Percentiles rank a stretch among this genome's conserved stretches.
Conservation (phyloP, 1,140 invertebrate species). For the Antheraea mylitta region DNA sequence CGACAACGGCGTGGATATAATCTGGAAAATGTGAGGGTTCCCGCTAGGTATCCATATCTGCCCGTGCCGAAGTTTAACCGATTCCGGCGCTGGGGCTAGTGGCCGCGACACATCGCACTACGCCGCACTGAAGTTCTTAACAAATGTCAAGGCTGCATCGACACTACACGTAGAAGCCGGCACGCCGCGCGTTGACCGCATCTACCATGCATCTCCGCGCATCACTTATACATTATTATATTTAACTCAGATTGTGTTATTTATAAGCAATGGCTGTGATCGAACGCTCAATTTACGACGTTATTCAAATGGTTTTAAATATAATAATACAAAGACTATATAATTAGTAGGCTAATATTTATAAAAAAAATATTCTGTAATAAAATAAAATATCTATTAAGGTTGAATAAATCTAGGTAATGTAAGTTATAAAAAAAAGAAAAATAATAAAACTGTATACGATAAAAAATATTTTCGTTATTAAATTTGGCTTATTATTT, state of each 20-base stretch:
- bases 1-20: constrained; percentile 74
- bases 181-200: constrained; percentile 36
- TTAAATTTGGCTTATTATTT: too few relatives aligned
- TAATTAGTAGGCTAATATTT: constrained; percentile 13
- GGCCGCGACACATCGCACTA: constrained; percentile 25
- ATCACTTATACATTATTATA: constrained; percentile 34
- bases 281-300: constrained; percentile 50
- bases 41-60: constrained; percentile 68
- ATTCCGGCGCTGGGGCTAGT: constrained; percentile 69
- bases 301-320: constrained; percentile 33
- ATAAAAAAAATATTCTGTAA: not conserved
- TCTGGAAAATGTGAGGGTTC: constrained; percentile 74
- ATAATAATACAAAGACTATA: constrained; percentile 48
- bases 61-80: constrained; percentile 58
- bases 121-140: constrained; percentile 23
- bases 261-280: constrained; percentile 69
- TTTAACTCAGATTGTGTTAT: constrained; percentile 41
- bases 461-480: too few relatives aligned
- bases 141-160: constrained; percentile 71
- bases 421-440: not conserved
- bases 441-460: not conserved
- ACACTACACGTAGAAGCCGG: constrained; percentile 32
- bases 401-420: not conserved
- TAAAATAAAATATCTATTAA: not conserved
- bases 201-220: constrained; percentile 35